Base-by-base conservation (phyloP, 1,140 invertebrate species). In the Drosophila athabasca region DNA sequence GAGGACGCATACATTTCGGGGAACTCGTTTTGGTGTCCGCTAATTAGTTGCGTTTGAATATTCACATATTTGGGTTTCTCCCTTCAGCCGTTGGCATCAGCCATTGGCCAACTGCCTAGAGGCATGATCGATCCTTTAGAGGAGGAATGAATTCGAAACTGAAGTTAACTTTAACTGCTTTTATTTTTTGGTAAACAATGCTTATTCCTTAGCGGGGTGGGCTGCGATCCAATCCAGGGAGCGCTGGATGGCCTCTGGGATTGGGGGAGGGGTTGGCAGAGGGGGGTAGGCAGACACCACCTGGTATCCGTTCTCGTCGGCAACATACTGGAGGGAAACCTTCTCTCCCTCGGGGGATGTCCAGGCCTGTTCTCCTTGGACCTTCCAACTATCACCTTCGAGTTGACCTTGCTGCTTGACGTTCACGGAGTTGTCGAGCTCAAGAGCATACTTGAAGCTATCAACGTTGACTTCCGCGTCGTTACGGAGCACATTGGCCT, bases 361-460 rank as follows among this genome's bases (percentile, higher is more conserved):
- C 92, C 96, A 96, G 2, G 93, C 93, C 85, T 96, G 96, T 1
- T 93, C 93, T 3, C 96, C 97, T 26, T 95, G 93, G 76, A 97
- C 96, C 0, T 94, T 94, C 68, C 96, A 93, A 22, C 94, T 93
- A 1, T 93, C 92, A 43, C 94, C 93, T 70, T 95, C 95, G 61
- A 96, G 91, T 89, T 93, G 94, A 66, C 96, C 96, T 57, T 93
- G 91, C 92, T 97, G 96, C 88, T 96, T 92, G 11, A 95, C 93
- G 1, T 95, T 91, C 61, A 96, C 96, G 81, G 96, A 95, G 92
- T 97, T 97, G 8, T 94, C 95, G 62, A 96, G 96, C 92, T 97
- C 94, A 90, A 95, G 95, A 0, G 13, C 43, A 6, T 48, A 79
- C 2, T 67, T 26, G 62, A 85, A 91, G 29, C 6, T 17, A 1